Base-by-base conservation (phyloP, 2,888 invertebrate species). In the Rhingia rostrata region DNA sequence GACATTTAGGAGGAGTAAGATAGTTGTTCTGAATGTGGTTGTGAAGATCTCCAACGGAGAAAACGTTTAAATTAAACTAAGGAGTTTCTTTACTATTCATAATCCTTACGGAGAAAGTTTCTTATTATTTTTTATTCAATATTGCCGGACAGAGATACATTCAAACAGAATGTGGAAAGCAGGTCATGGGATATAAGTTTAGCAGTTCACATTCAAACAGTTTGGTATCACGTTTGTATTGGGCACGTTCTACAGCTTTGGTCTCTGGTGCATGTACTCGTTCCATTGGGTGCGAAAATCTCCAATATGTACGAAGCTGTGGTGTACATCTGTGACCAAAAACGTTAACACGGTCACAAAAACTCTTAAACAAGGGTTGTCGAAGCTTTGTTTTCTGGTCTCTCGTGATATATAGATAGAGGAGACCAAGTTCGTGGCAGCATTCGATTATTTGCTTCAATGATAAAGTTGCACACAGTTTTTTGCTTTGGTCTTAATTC, bases 11-110 rank as follows among this genome's bases (percentile, higher is more conserved):
- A 49, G n/a, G 14, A 10, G 45, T 33, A 37, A 39, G 74, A 66
- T 74, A 69, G 61, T 67, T 79, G 73, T 51, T 54, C 79, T 73
- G 84, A 79, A 64, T 84, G 79, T 74, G 79, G 69, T 69, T 80
- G 80, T 84, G 84, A 84, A 80, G 84, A 84, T 80, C 70, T 84
- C 84, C 74, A 84, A 74, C 74, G 60, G 80, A 80, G 80, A 80
- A 80, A 80, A 84, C 80, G 84, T 80, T 84, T 80, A 80, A 84
- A 84, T 84, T 84, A 80, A 84, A 84, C 83, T 58, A 33, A 74
- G 58, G 64, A 79, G 45, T 80, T 80, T 64, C 54, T 54, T 67
- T 78, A 66, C 63, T 45, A 45, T 67, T 39, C 49, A 4, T 33
- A 39, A 14, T 39, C 35, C 45, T 22, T 47, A 30, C 39, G 56